Percentiles rank a stretch among this genome's conserved stretches.
Evolutionary conservation across 1,140 invertebrate genomes (phyloP).

Genomic region (Hypothenemus hampei): DNA sequence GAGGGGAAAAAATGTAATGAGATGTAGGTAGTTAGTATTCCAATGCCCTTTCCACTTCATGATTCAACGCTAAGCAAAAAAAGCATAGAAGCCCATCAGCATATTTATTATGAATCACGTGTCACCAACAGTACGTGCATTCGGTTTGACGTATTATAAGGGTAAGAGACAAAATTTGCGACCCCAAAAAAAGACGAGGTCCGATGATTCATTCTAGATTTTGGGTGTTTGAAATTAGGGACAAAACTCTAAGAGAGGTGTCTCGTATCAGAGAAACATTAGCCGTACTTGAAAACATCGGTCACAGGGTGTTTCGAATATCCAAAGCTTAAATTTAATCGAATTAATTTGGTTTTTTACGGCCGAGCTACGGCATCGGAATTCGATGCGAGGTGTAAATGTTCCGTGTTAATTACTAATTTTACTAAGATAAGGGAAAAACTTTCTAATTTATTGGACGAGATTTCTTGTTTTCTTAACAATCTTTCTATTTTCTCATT

Average conservation of each 20-base stretch:
- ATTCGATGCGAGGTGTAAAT: not conserved
- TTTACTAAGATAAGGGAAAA: constrained; percentile 4
- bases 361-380: not conserved
- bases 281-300: constrained; percentile 1
- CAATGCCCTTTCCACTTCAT: constrained; percentile 16
- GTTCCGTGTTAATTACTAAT: constrained; percentile 7
- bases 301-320: not conserved
- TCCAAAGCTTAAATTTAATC: not conserved
- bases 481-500: too few species aligned
- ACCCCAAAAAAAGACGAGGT: constrained; percentile 12
- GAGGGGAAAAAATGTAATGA: constrained; percentile 1
- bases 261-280: constrained; percentile 7
- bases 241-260: constrained; percentile 1
- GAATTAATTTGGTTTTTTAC: not conserved
- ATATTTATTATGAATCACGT: constrained; percentile 23
- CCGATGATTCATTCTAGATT: constrained; percentile 16
- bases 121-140: constrained; percentile 21
- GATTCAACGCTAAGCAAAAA: constrained; percentile 15
- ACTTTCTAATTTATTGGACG: constrained; percentile 3
- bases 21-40: constrained; percentile 11
- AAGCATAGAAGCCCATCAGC: constrained; percentile 8
- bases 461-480: too few species aligned
- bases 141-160: constrained; percentile 19
- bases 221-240: constrained; percentile 13
- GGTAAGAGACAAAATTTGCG: constrained; percentile 19